A percentile compares a stretch with the other conserved stretches of the same genome.
These are phyloP conservation scores for Oncorhynchus nerka DNA, from an alignment of 2,113 vertebrate species.

Conservation along the genomic window DNA sequence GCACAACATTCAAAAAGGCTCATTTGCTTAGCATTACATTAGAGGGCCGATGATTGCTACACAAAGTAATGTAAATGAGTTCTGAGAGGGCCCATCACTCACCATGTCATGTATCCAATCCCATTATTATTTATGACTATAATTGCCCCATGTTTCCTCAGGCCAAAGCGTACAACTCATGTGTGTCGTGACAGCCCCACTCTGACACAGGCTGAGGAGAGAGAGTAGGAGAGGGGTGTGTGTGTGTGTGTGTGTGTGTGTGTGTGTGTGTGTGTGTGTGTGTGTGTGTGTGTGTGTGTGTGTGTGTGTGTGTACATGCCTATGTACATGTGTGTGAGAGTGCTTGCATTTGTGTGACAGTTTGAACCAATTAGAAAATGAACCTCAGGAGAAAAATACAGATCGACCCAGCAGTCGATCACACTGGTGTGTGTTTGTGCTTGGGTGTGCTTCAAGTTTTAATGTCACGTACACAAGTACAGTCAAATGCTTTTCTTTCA, in stretches of 20 bases:
- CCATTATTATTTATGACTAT: constrained; percentile 99
- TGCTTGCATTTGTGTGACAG: constrained; percentile 9
- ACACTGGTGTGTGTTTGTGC: constrained; percentile 11
- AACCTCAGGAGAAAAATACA: background rate
- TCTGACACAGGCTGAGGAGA: constrained; percentile 8
- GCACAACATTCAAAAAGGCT: constrained; percentile 97
- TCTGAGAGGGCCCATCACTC: constrained; percentile 99
- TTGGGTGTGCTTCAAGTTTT: too few species aligned
- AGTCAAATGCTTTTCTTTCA: too few species aligned
- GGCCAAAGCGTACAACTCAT: constrained; percentile 92
- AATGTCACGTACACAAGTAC: too few species aligned
- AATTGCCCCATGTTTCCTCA: constrained; percentile 96
- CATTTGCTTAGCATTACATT: constrained; percentile 99
- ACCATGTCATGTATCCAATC: constrained; percentile 99
- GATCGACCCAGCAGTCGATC: background rate
- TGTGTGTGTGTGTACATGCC: background rate
- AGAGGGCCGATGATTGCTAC: constrained; percentile 96
- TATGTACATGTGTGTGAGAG: background rate
- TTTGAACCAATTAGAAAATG: background rate
- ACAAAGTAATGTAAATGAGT: constrained; percentile 99
- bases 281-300: constrained; percentile 13
- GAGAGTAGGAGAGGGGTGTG: constrained; percentile 15
- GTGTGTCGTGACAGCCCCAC: constrained; percentile 86
- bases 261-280: constrained; percentile 9
- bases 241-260: background rate